Evolutionary conservation across 1,140 invertebrate genomes (phyloP).

Genomic region (Vanessa tameamea): DNA sequence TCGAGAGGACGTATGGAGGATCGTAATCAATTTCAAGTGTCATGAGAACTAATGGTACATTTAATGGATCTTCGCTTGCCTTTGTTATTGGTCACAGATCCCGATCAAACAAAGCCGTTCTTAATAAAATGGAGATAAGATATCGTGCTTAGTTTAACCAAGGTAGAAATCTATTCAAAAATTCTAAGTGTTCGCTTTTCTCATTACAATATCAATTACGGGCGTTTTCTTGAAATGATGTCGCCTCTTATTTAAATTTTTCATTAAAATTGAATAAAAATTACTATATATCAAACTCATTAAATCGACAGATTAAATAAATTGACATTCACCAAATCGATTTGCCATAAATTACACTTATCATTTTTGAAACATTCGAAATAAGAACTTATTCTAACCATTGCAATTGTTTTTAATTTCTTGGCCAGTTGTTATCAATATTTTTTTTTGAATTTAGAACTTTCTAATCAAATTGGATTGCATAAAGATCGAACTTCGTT

Average conservation of each 20-base stretch:
- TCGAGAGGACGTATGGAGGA: background rate
- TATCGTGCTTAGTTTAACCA: background rate
- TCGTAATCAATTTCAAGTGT: slow-evolving; percentile 12
- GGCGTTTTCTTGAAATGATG: background rate
- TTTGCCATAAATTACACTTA: background rate
- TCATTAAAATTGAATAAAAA: slow-evolving; percentile 7
- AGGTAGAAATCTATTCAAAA: slow-evolving; percentile 1
- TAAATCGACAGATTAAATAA: background rate
- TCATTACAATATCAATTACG: background rate
- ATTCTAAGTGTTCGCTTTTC: slow-evolving; percentile 8
- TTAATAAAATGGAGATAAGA: slow-evolving; percentile 4
- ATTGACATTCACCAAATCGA: background rate
- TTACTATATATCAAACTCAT: background rate
- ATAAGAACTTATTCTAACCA: too few relatives aligned
- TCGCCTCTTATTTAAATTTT: slow-evolving; percentile 18
- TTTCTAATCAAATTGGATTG: background rate
- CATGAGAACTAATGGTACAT: slow-evolving; percentile 11
- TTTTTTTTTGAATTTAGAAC: background rate
- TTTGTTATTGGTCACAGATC: slow-evolving; percentile 3
- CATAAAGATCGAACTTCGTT: background rate
- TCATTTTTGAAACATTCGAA: too few relatives aligned
- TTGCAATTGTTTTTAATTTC: background rate
- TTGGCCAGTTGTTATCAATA: background rate
- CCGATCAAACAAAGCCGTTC: background rate
- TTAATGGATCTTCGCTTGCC: background rate